A percentile compares a stretch with the other conserved stretches of the same genome.
Conservation (phyloP, 1,140 invertebrate genomes). For the Drosophila carrolli region DNA sequence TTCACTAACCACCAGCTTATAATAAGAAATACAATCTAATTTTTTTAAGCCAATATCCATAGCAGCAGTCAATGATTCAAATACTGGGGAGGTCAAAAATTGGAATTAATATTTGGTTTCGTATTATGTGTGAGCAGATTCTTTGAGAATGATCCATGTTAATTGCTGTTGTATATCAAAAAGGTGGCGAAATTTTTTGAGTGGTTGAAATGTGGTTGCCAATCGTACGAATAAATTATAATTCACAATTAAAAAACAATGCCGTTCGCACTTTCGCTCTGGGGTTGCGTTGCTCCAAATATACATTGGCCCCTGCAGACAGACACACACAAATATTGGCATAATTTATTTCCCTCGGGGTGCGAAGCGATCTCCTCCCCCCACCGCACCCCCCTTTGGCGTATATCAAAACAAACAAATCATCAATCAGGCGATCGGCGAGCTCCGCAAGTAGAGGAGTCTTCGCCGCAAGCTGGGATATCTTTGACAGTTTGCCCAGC, state of each 20-base stretch:
- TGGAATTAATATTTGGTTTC: slow-evolving; percentile 17
- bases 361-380: slow-evolving; percentile 66
- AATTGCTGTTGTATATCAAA: slow-evolving; percentile 68
- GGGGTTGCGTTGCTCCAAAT: slow-evolving; percentile 57
- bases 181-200: slow-evolving; percentile 41
- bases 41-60: neutral
- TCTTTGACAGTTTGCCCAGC: slow-evolving; percentile 78
- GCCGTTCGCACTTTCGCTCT: slow-evolving; percentile 46
- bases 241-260: slow-evolving; percentile 74
- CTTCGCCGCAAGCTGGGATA: slow-evolving; percentile 65
- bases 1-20: neutral
- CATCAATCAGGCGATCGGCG: slow-evolving; percentile 81
- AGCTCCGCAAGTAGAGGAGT: slow-evolving; percentile 16
- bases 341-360: slow-evolving; percentile 54
- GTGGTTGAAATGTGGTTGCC: slow-evolving; percentile 45
- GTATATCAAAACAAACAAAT: slow-evolving; percentile 83
- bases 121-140: slow-evolving; percentile 57
- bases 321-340: slow-evolving; percentile 50
- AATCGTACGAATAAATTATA: slow-evolving; percentile 68
- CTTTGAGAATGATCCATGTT: slow-evolving; percentile 32
- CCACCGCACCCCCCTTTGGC: slow-evolving; percentile 20
- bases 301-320: slow-evolving; percentile 22
- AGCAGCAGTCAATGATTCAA: slow-evolving; percentile 54
- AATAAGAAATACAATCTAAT: neutral
- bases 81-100: slow-evolving; percentile 47